Percentiles rank a stretch among this genome's conserved stretches.
Conservation (phyloP, 2,888 invertebrate genomes). For the Protula sp. region DNA sequence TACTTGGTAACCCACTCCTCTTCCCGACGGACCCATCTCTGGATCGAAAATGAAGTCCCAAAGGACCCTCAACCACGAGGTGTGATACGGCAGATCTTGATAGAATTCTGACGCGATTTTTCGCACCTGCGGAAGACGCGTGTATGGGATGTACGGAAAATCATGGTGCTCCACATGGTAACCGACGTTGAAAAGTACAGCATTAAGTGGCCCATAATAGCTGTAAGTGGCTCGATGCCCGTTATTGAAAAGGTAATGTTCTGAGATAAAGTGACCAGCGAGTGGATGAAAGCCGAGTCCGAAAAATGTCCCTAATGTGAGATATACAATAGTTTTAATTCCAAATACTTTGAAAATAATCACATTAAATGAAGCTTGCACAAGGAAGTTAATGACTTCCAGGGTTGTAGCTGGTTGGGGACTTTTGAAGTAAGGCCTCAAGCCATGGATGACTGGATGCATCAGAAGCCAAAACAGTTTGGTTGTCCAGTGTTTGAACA, state of each 20-base stretch:
- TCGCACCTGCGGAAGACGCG: constrained; percentile 47
- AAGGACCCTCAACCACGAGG: constrained; percentile 87
- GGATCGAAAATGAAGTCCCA: constrained; percentile 94
- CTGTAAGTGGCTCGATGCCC: constrained; percentile 48
- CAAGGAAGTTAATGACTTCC: constrained; percentile 42
- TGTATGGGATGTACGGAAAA: constrained; percentile 53
- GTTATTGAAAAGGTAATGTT: constrained; percentile 49
- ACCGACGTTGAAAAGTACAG: constrained; percentile 50
- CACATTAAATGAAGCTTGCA: constrained; percentile 38
- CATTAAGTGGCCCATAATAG: constrained; percentile 53
- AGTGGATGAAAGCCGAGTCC: constrained; percentile 50
- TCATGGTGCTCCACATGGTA: constrained; percentile 54
- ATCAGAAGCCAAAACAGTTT: constrained; percentile 49
- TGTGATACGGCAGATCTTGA: constrained; percentile 84
- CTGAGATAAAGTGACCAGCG: constrained; percentile 52
- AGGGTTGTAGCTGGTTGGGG: constrained; percentile 43
- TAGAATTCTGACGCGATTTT: constrained; percentile 81
- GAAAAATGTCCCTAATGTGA: constrained; percentile 41
- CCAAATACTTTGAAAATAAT: constrained; percentile 38
- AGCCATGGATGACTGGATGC: constrained; percentile 46
- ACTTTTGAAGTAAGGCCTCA: constrained; percentile 50
- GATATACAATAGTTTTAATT: constrained; percentile 40
- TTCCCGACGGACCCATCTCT: constrained; percentile 90
- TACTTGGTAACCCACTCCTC: constrained; percentile 57
- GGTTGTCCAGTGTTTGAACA: constrained; percentile 47